phyloP scores from a whole-genome alignment of 2,888 invertebrate species.

The Augiades crinisus region DNA sequence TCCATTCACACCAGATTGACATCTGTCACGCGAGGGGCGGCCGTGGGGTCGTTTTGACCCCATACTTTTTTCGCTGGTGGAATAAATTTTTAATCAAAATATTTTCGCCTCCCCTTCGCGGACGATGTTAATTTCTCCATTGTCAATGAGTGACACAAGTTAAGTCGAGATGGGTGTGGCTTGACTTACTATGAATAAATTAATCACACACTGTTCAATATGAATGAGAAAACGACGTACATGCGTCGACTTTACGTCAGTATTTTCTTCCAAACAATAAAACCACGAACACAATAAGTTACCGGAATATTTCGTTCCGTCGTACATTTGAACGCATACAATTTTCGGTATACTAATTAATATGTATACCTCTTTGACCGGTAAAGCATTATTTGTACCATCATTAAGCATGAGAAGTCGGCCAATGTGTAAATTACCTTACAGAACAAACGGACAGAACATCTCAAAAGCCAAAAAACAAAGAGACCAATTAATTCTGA shows the following conservation, averaged over 20 bases:
- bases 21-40: conserved; percentile 60
- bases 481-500: conserved; percentile 49
- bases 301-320: background rate
- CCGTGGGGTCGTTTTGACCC: conserved; percentile 49
- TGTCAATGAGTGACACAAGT: conserved; percentile 63
- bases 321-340: background rate
- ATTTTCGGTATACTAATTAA: conserved; percentile 4
- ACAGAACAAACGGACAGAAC: conserved; percentile 29
- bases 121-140: conserved; percentile 63
- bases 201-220: conserved; percentile 25
- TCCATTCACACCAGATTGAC: conserved; percentile 62
- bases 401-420: conserved; percentile 12
- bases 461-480: conserved; percentile 34
- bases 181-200: conserved; percentile 43
- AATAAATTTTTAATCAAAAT: conserved; percentile 80
- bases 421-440: conserved; percentile 32
- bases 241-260: background rate
- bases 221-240: background rate
- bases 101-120: conserved; percentile 60
- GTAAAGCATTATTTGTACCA: conserved; percentile 5
- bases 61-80: conserved; percentile 54
- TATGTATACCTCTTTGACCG: conserved; percentile 4
- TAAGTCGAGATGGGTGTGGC: conserved; percentile 58
- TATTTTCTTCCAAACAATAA: background rate
- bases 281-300: background rate